Evolutionary conservation across 2,888 invertebrate species (phyloP).

Genomic region (Strigamia crassipes): DNA sequence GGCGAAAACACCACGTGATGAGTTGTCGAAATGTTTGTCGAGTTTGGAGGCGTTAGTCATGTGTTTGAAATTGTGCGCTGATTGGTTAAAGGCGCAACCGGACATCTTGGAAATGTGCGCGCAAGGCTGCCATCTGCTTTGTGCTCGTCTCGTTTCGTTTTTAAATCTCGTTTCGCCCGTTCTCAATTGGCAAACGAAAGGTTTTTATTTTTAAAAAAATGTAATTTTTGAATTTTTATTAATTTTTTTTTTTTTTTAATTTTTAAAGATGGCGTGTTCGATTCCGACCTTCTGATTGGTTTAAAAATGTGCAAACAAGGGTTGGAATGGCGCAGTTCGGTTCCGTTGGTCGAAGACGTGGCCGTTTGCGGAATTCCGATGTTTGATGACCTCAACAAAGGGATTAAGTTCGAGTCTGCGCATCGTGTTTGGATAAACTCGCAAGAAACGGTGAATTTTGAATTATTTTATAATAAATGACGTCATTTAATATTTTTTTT

Average conservation of each 20-base stretch:
- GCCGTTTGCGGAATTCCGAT: background rate
- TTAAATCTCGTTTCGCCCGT: background rate
- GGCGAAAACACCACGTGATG: background rate
- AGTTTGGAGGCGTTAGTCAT: background rate
- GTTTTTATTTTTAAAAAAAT: background rate
- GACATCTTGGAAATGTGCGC: background rate
- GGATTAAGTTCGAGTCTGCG: background rate
- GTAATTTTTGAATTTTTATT: no score
- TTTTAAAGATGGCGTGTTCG: background rate
- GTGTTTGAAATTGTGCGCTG: background rate
- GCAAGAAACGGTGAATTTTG: background rate
- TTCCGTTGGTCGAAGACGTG: background rate
- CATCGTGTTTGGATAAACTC: background rate
- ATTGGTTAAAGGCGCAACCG: background rate
- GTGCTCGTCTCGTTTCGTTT: background rate
- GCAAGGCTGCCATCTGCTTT: background rate
- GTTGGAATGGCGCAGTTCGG: background rate
- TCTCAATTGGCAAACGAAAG: background rate
- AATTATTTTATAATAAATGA: background rate
- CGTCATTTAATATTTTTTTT: background rate
- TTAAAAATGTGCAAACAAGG: background rate
- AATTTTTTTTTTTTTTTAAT: background rate
- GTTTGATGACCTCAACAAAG: background rate
- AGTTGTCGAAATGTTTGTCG: background rate
- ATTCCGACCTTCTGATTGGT: background rate